Percentiles rank a stretch among this genome's conserved stretches.
Evolutionary conservation across 2,888 invertebrate genomes (phyloP).

Genomic region (Lampropteryx suffumata): DNA sequence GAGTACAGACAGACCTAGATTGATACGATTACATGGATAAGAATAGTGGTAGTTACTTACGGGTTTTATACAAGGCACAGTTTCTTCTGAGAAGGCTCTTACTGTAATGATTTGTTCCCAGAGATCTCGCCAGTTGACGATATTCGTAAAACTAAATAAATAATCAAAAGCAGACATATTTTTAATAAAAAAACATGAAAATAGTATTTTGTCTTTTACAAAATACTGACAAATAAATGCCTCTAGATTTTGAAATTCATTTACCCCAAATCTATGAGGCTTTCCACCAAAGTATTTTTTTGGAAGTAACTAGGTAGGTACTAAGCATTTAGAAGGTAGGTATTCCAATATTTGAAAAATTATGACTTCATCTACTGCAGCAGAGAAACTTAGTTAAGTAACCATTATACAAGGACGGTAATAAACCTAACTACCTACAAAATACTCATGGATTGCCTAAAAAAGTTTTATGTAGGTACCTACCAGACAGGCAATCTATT

Average conservation of each 20-base stretch:
- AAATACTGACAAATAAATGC: conserved; percentile 48
- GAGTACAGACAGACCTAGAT: no score
- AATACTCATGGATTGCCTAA: no score
- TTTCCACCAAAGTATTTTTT: conserved; percentile 1
- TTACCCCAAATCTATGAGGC: conserved; percentile 65
- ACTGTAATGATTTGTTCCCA: conserved; percentile 50
- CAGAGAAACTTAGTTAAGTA: no score
- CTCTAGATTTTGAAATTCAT: conserved; percentile 62
- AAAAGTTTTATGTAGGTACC: no score
- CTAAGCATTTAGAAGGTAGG: no score
- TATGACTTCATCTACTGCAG: no score
- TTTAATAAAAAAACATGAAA: conserved; percentile 60
- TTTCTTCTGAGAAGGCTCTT: conserved; percentile 55
- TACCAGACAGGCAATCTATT: no score
- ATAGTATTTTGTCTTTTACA: conserved; percentile 43
- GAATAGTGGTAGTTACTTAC: conserved; percentile 46
- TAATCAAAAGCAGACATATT: conserved; percentile 68
- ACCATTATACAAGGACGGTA: no score
- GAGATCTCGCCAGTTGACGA: conserved; percentile 29
- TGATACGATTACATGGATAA: no score
- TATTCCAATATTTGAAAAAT: no score
- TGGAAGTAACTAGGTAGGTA: no score
- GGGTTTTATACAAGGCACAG: conserved; percentile 51
- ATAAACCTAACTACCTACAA: no score
- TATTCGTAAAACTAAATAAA: conserved; percentile 51